phyloP scores from a whole-genome alignment of 2,113 vertebrate species.

The Asarcornis scutulata region DNA sequence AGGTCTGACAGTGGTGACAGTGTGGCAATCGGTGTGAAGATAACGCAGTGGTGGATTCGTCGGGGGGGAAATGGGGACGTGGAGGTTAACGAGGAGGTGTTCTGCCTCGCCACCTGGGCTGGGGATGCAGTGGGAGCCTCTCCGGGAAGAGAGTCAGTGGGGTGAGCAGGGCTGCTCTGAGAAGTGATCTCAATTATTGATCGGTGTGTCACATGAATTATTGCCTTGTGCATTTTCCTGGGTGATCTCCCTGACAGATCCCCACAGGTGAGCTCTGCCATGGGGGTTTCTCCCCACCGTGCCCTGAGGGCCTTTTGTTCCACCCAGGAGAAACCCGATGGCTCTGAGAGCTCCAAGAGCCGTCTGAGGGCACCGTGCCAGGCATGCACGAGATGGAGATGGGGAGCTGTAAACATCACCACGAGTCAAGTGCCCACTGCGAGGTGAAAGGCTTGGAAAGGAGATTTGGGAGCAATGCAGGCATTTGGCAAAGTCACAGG shows the following conservation, averaged over 20 bases:
- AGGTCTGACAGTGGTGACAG: accelerated
- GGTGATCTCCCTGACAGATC: neutral
- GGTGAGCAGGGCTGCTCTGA: neutral
- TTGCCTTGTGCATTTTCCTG: accelerated
- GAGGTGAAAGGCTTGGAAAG: neutral
- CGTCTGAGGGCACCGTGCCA: too few relatives aligned
- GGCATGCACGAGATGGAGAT: accelerated
- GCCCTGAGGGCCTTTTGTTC: accelerated
- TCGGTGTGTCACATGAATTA: neutral
- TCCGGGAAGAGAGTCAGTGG: too few relatives aligned
- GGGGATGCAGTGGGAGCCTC: neutral
- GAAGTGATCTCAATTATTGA: neutral
- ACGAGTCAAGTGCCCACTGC: neutral
- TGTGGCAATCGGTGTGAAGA: accelerated
- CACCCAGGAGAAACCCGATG: neutral
- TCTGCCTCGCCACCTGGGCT: neutral
- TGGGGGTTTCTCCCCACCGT: neutral
- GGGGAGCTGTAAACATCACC: neutral
- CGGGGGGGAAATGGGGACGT: neutral
- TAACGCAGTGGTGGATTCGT: accelerated
- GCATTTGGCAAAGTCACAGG: accelerated
- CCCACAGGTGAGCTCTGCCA: neutral
- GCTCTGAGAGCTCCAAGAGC: too few relatives aligned
- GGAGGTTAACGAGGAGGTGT: neutral
- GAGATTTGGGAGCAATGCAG: accelerated